A percentile compares a stretch with the other conserved stretches of the same genome.
These are phyloP conservation scores for Malthinus flaveolus DNA, from an alignment of 2,888 invertebrate species.

Conservation along the genomic window DNA sequence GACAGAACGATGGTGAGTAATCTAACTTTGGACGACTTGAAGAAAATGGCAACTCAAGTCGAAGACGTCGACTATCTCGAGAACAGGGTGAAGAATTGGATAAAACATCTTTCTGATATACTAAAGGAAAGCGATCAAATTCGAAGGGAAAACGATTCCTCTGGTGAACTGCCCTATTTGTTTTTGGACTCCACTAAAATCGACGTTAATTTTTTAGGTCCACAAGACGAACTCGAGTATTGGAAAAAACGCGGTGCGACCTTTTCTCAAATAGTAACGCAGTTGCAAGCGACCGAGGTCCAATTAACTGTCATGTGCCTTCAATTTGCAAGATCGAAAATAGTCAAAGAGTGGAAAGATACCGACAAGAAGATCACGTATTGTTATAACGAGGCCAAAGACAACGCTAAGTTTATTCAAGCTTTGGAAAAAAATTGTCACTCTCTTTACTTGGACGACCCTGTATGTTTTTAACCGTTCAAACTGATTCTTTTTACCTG, in stretches of 20 bases:
- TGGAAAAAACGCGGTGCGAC: constrained; percentile 95
- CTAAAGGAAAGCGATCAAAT: constrained; percentile 91
- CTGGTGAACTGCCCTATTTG: constrained; percentile 46
- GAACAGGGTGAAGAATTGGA: constrained; percentile 76
- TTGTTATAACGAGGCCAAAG: constrained; percentile 94
- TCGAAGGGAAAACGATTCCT: constrained; percentile 86
- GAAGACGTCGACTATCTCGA: constrained; percentile 70
- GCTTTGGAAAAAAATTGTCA: constrained; percentile 95
- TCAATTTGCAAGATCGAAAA: constrained; percentile 74
- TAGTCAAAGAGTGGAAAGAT: constrained; percentile 80
- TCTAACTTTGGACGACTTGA: constrained; percentile 68
- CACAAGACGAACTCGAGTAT: constrained; percentile 93
- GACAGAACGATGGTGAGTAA: constrained; percentile 64
- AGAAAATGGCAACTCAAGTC: constrained; percentile 69
- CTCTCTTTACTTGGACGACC: constrained; percentile 89
- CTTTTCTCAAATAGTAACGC: constrained; percentile 83
- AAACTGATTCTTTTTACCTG: background rate
- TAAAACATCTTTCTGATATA: constrained; percentile 78
- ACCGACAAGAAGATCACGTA: constrained; percentile 90
- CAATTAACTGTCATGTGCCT: constrained; percentile 77
- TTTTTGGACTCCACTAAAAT: background rate
- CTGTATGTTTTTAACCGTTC: constrained; percentile 58
- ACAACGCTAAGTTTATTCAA: constrained; percentile 93
- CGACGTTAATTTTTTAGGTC: constrained; percentile 67
- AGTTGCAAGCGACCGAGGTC: constrained; percentile 75